phyloP scores from a whole-genome alignment of 2,888 invertebrate species.

The Thymelicus acteon region DNA sequence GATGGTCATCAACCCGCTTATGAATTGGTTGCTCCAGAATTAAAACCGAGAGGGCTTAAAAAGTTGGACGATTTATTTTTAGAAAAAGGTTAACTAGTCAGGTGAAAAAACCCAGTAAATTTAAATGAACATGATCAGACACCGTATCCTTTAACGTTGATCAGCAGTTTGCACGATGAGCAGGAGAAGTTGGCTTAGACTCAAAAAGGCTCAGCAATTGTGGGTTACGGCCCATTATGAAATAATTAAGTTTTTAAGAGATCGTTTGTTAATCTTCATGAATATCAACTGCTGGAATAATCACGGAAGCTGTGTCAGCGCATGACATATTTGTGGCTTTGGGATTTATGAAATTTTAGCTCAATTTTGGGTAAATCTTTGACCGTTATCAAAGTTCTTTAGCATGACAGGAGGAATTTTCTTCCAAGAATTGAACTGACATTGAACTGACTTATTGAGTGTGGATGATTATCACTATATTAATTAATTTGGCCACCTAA shows the following conservation, averaged over 20 bases:
- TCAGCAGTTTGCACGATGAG: neutral
- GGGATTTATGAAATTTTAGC: constrained; percentile 18
- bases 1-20: too few relatives aligned
- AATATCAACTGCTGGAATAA: constrained; percentile 30
- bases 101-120: too few relatives aligned
- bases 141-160: neutral
- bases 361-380: constrained; percentile 15
- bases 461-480: too few relatives aligned
- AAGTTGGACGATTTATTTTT: too few relatives aligned
- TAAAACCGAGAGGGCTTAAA: too few relatives aligned
- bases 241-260: constrained; percentile 16
- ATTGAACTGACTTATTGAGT: too few relatives aligned
- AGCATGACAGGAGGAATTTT: neutral
- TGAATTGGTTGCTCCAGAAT: too few relatives aligned
- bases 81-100: too few relatives aligned
- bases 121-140: too few relatives aligned
- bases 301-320: constrained; percentile 17
- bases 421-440: too few relatives aligned
- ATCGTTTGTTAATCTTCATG: constrained; percentile 19
- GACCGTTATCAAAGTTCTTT: neutral
- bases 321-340: constrained; percentile 10
- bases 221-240: neutral
- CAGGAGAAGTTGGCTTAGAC: neutral
- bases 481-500: too few relatives aligned
- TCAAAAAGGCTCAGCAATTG: neutral